Evolutionary conservation across 2,113 vertebrate species (phyloP).

Genomic region (Myanophis thanlyinensis): DNA sequence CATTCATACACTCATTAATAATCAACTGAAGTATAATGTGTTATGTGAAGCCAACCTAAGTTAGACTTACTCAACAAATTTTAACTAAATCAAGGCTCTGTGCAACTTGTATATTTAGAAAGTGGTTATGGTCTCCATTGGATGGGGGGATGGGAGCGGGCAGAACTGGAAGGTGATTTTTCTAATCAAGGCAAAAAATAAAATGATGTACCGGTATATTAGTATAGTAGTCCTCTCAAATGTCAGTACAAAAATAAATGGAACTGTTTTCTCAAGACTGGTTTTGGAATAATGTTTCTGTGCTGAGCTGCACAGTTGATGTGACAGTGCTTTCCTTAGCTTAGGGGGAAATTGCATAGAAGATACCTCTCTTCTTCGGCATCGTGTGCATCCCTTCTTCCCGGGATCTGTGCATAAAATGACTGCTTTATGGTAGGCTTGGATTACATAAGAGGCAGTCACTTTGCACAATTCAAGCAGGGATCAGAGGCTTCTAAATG

Average conservation of each 20-base stretch:
- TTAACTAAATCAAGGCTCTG: not conserved
- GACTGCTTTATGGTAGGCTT: not conserved
- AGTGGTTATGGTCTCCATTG: not conserved
- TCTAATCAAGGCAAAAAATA: not conserved
- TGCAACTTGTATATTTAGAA: not conserved
- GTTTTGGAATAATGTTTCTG: not conserved
- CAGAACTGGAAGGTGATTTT: not conserved
- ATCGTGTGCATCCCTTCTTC: not conserved
- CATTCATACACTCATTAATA: not conserved
- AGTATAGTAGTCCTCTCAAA: not conserved
- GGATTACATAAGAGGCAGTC: not conserved
- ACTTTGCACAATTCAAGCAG: not conserved
- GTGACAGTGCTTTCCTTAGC: not conserved
- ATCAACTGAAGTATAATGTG: not conserved
- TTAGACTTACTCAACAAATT: not conserved
- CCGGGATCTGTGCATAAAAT: not conserved
- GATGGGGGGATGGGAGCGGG: not conserved
- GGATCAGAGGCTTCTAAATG: not conserved
- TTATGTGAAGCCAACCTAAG: not conserved
- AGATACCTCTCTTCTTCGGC: not conserved
- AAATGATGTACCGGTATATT: not conserved
- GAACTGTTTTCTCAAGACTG: not conserved
- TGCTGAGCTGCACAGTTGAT: not conserved
- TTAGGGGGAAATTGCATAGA: not conserved
- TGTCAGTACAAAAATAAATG: not conserved